phyloP scores from a whole-genome alignment of 2,113 vertebrate species.

The Bothrops jararaca region DNA sequence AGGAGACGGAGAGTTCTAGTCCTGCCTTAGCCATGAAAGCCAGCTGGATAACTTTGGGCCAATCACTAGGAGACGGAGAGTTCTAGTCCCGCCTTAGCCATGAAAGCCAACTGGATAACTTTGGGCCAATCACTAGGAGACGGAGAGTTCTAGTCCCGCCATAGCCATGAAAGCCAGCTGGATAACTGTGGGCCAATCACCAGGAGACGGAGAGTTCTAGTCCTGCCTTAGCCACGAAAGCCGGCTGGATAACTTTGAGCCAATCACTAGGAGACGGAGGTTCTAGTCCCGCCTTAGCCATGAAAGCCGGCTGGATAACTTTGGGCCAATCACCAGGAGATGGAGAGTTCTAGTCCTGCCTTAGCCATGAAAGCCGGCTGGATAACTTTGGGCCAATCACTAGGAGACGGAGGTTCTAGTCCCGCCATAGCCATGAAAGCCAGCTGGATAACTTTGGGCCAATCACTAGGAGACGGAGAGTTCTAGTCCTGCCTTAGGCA shows the following conservation, averaged over 20 bases:
- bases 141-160: background rate
- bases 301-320: too few relatives aligned
- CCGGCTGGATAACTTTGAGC: fast-evolving
- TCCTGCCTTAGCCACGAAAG: background rate
- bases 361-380: fast-evolving
- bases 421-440: fast-evolving
- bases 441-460: fast-evolving
- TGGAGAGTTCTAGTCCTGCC: background rate
- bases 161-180: background rate
- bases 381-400: background rate
- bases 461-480: background rate
- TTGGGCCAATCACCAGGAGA: too few relatives aligned
- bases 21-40: too few relatives aligned
- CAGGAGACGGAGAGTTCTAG: background rate
- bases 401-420: background rate
- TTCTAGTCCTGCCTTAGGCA: background rate
- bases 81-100: too few relatives aligned
- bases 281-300: background rate
- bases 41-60: too few relatives aligned
- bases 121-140: too few relatives aligned
- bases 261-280: too few relatives aligned
- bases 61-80: background rate
- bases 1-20: background rate
- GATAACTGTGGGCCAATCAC: too few relatives aligned
- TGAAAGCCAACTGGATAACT: too few relatives aligned